Evolutionary conservation across 2,797 vertebrate genomes (phyloP), one percentile per base, ranked within the genome.

Genomic region (Cheirogaleus major): DNA sequence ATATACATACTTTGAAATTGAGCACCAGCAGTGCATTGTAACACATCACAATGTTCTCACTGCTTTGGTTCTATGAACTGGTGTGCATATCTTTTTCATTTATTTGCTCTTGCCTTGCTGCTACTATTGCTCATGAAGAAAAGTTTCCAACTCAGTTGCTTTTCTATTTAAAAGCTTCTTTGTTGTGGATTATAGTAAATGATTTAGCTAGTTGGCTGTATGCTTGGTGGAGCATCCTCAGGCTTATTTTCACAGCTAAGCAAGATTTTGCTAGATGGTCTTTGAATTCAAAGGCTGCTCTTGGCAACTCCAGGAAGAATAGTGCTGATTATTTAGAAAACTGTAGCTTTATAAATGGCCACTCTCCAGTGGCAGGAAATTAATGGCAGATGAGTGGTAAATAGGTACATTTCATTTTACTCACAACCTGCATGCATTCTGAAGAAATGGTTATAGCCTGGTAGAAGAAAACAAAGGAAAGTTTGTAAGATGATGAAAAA

Each of bases 231-330:
- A 98, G 80, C 98, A 98, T 98, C 97, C 95, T 97, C 84, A 89
- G 98, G 96, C 96, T 98, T 98, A 98, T 98, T 98, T 98, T 98
- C 98, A 98, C 97, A 98, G 98, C 97, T 98, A 98, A 98, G 98
- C 98, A 98, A 98, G 97, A 98, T 98, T 98, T 98, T 98, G 89
- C 67, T 98, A 96, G 97, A 98, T 98, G 92, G 97, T 96, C 85
- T 98, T 98, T 97, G 98, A 98, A 98, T 98, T 97, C 97, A 85
- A 98, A 96, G 94, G 30, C 95, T 98, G 96, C 96, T 98, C 98
- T 98, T 98, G 95, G 93, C 96, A 97, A 95, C 93, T 97, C 82
- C 94, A 91, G 92, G 92, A 93, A 94, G 96, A 98, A 98, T 98
- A 97, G 91, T 98, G 98, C 98, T 98, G 98, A 98, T 98, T 97